A percentile compares a stretch with the other conserved stretches of the same genome.
These are phyloP conservation scores for Nineta flava DNA, from an alignment of 2,888 invertebrate genomes.

Conservation along the genomic window DNA sequence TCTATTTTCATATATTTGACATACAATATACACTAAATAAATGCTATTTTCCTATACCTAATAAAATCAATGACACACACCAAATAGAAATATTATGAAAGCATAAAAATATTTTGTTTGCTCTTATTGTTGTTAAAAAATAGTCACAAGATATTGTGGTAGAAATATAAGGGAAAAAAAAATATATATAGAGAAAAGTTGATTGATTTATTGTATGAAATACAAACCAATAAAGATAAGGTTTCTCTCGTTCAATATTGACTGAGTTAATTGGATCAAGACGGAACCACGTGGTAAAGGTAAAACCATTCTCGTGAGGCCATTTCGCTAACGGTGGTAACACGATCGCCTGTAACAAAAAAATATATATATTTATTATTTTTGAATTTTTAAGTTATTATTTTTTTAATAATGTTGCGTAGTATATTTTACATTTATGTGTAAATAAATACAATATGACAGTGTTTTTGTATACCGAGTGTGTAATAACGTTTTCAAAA, in stretches of 20 bases:
- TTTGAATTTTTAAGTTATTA: too few species aligned
- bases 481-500: too few species aligned
- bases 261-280: slow-evolving; percentile 97
- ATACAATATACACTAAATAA: too few species aligned
- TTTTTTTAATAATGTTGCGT: too few species aligned
- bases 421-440: too few species aligned
- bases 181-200: neutral
- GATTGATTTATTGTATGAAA: neutral
- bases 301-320: slow-evolving; percentile 99
- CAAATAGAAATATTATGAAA: neutral
- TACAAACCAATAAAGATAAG: slow-evolving; percentile 85
- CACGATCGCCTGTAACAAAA: slow-evolving; percentile 70
- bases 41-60: neutral
- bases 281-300: slow-evolving; percentile 98
- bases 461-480: too few species aligned
- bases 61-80: neutral
- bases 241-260: slow-evolving; percentile 97
- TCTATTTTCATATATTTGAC: too few species aligned
- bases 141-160: too few species aligned
- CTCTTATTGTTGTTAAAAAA: too few species aligned
- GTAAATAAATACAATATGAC: too few species aligned
- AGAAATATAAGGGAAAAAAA: too few species aligned
- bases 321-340: slow-evolving; percentile 94
- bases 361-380: slow-evolving; percentile 4
- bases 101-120: neutral